A percentile compares a stretch with the other conserved stretches of the same genome.
These are phyloP conservation scores for Anabas testudineus DNA, from an alignment of 2,797 vertebrate species.

Conservation along the genomic window DNA sequence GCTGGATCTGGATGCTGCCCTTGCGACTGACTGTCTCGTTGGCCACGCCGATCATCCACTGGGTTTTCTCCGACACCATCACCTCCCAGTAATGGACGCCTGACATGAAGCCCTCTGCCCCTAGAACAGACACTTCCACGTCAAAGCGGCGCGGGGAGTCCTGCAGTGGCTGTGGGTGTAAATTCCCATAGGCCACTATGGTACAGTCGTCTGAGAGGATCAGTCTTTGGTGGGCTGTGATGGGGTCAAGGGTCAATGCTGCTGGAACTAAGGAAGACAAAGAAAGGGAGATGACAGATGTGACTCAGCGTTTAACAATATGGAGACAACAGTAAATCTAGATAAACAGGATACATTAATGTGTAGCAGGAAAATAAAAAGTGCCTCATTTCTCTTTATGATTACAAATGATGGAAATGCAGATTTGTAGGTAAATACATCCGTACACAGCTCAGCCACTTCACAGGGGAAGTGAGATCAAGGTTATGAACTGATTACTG, in stretches of 20 bases:
- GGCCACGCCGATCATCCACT: conserved; percentile 98
- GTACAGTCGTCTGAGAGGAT: conserved; percentile 98
- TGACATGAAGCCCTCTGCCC: conserved; percentile 88
- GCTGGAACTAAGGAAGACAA: conserved; percentile 87
- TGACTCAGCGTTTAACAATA: conserved; percentile 7
- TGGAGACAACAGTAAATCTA: neutral
- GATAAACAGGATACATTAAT: conserved; percentile 26
- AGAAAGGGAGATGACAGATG: neutral
- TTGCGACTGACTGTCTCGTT: conserved; percentile 94
- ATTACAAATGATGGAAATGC: conserved; percentile 16
- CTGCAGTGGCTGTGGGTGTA: conserved; percentile 96
- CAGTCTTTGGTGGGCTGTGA: conserved; percentile 96
- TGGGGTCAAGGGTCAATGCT: conserved; percentile 92
- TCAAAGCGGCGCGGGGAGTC: conserved; percentile 97
- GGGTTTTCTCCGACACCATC: conserved; percentile 97
- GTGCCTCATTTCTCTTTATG: conserved; percentile 31
- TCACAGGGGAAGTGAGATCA: conserved; percentile 30
- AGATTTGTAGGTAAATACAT: conserved; percentile 38
- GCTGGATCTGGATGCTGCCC: conserved; percentile 98
- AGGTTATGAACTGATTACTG: conserved; percentile 24
- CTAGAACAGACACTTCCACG: conserved; percentile 96
- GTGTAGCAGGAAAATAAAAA: neutral
- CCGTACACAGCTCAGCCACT: conserved; percentile 20
- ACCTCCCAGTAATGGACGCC: conserved; percentile 99
- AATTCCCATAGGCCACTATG: conserved; percentile 96